Evolutionary conservation across 2,797 vertebrate genomes (phyloP).

Genomic region (Tachyglossus aculeatus): DNA sequence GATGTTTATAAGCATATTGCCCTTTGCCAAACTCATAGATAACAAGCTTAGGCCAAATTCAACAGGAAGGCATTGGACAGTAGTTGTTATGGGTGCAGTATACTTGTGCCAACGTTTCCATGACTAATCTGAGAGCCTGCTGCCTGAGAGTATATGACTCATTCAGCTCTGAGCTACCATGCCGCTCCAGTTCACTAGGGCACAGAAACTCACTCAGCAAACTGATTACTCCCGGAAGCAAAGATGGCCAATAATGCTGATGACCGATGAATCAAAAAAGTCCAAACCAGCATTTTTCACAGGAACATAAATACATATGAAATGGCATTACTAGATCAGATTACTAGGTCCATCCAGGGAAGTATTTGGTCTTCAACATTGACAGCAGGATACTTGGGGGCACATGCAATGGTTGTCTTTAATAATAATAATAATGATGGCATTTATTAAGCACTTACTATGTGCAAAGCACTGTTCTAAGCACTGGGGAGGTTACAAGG

Average conservation of each 20-base stretch:
- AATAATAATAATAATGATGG: no score
- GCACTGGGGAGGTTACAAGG: no score
- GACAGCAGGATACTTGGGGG: no score
- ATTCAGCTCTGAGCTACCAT: slow-evolving; percentile 13
- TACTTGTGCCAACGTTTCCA: no score
- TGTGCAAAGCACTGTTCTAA: no score
- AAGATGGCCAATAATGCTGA: neutral
- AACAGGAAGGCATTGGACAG: slow-evolving; percentile 62
- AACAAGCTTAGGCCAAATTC: slow-evolving; percentile 25
- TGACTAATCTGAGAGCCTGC: slow-evolving; percentile 50
- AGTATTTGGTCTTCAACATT: no score
- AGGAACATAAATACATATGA: no score
- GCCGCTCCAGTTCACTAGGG: accelerated
- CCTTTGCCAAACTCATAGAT: slow-evolving; percentile 25
- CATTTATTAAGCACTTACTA: no score
- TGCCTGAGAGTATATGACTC: slow-evolving; percentile 41
- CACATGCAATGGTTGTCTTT: no score
- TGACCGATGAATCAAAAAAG: neutral
- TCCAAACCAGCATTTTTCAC: no score
- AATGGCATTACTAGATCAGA: no score
- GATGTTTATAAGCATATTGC: slow-evolving; percentile 2
- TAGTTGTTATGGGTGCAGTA: slow-evolving; percentile 3
- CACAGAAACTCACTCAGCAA: neutral
- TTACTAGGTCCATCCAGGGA: no score
- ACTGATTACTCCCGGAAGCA: neutral